Percentiles rank a stretch among this genome's conserved stretches.
These are phyloP conservation scores for Nibea albiflora DNA, from an alignment of 2,113 vertebrate genomes.

Conservation along the genomic window DNA sequence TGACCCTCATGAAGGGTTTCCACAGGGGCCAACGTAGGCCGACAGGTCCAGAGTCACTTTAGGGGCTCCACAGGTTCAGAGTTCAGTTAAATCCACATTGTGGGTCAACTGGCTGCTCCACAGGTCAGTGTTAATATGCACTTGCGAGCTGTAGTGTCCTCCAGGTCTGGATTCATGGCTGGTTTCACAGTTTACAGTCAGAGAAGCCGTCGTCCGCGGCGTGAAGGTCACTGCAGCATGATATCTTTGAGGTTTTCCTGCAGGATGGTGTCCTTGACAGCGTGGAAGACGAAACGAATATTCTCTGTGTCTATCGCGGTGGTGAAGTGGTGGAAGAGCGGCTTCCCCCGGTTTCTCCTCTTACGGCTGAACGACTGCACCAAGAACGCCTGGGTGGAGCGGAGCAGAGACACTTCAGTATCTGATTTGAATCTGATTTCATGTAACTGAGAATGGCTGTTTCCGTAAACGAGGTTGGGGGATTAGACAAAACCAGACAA, in stretches of 20 bases:
- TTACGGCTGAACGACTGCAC: constrained; percentile 95
- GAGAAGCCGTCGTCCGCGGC: constrained; percentile 6
- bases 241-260: constrained; percentile 99
- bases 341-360: constrained; percentile 92
- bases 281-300: constrained; percentile 97
- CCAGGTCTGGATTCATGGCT: constrained; percentile 7
- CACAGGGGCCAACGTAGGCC: constrained; percentile 26
- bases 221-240: constrained; percentile 92
- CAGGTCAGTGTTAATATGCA: constrained; percentile 49
- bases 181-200: constrained; percentile 60
- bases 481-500: not conserved
- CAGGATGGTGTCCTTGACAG: constrained; percentile 98
- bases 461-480: not conserved
- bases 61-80: constrained; percentile 62
- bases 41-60: constrained; percentile 15
- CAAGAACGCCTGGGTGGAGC: constrained; percentile 84
- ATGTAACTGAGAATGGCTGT: not conserved
- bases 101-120: constrained; percentile 41
- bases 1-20: constrained; percentile 34
- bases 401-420: constrained; percentile 1
- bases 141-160: constrained; percentile 9
- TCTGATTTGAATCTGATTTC: not conserved
- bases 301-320: constrained; percentile 98
- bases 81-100: constrained; percentile 48
- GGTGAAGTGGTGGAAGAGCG: constrained; percentile 97